These are phyloP conservation scores for Orthonyx spaldingii DNA, from an alignment of 2,113 vertebrate species.

Conservation along the genomic window DNA sequence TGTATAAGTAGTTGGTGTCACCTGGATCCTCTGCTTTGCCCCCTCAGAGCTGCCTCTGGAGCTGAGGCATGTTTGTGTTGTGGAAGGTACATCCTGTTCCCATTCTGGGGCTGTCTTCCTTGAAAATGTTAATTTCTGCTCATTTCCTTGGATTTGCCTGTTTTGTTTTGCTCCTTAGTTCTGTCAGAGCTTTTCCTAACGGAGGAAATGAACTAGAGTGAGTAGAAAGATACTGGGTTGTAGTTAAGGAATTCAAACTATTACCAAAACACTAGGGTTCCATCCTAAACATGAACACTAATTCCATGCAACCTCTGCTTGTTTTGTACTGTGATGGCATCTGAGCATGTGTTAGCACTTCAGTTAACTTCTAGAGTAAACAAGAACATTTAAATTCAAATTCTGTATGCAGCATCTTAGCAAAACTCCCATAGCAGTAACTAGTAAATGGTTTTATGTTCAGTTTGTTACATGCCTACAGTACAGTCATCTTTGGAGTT, in stretches of 20 bases:
- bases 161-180: background rate
- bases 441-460: background rate
- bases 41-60: background rate
- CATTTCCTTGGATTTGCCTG: background rate
- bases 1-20: rapidly evolving
- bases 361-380: background rate
- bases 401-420: background rate
- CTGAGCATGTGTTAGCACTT: background rate
- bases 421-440: background rate
- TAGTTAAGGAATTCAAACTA: background rate
- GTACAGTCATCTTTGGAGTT: background rate
- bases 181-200: background rate
- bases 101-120: background rate
- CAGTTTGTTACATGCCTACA: background rate
- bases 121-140: background rate
- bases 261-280: background rate
- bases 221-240: background rate
- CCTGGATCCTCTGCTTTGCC: background rate
- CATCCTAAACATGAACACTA: background rate
- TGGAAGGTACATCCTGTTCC: background rate
- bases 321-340: background rate
- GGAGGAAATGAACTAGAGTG: background rate
- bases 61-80: background rate
- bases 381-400: background rate
- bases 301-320: background rate